Evolutionary conservation across 2,888 invertebrate genomes (phyloP).

Genomic region (Drepanosiphum platanoidis): DNA sequence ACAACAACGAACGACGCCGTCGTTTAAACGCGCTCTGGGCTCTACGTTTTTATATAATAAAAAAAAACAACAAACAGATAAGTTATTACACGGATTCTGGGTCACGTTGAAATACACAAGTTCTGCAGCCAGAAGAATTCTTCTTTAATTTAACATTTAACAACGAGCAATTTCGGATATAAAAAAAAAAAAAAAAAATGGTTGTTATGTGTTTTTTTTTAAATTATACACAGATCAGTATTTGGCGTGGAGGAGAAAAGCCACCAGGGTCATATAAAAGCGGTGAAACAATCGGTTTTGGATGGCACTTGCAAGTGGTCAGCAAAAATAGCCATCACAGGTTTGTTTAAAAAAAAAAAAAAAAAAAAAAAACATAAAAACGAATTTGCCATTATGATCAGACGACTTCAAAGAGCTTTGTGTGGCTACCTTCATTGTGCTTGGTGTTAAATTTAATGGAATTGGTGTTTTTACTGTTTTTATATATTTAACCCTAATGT

Average conservation of each 20-base stretch:
- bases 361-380: slow-evolving; percentile 25
- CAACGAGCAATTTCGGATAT: slow-evolving; percentile 22
- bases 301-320: slow-evolving; percentile 99
- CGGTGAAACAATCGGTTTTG: slow-evolving; percentile 97
- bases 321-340: slow-evolving; percentile 99
- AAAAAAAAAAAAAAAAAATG: slow-evolving; percentile 28
- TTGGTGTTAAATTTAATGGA: slow-evolving; percentile 54
- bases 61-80: not conserved
- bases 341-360: slow-evolving; percentile 74
- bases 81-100: not conserved
- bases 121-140: not conserved
- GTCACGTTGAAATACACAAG: not conserved
- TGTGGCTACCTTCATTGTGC: slow-evolving; percentile 58
- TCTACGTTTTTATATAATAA: not conserved
- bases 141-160: slow-evolving; percentile 39
- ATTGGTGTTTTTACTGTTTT: slow-evolving; percentile 42
- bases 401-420: slow-evolving; percentile 58
- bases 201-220: slow-evolving; percentile 52
- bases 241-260: slow-evolving; percentile 95
- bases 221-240: slow-evolving; percentile 80
- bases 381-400: slow-evolving; percentile 42
- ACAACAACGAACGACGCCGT: not conserved
- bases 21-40: not conserved
- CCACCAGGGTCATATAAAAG: slow-evolving; percentile 95
- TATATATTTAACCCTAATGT: slow-evolving; percentile 39